Conservation (phyloP, 2,113 vertebrate genomes). For the Microtus pennsylvanicus region DNA sequence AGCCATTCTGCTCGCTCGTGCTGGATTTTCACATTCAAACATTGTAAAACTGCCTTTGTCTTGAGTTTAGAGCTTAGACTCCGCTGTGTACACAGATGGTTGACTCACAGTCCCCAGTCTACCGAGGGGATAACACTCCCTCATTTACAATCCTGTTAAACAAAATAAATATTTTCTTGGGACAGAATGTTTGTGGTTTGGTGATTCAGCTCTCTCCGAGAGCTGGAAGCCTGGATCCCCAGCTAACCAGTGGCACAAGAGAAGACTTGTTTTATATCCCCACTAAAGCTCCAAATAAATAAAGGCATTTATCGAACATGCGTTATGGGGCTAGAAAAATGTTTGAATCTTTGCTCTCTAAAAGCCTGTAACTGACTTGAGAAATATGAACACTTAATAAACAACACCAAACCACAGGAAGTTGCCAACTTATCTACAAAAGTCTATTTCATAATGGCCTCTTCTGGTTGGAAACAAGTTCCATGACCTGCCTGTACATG, state of each 20-base stretch:
- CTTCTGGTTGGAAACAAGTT: not conserved
- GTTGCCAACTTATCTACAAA: conserved; percentile 5
- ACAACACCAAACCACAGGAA: not conserved
- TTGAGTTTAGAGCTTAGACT: conserved; percentile 37
- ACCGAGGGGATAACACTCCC: conserved; percentile 45
- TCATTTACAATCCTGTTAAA: conserved; percentile 67
- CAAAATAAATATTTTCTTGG: conserved; percentile 78
- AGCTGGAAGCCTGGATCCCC: conserved; percentile 22
- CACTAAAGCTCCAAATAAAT: not conserved
- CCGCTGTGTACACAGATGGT: conserved; percentile 14
- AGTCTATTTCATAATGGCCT: not conserved
- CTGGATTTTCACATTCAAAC: conserved; percentile 41
- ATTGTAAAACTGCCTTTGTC: not conserved
- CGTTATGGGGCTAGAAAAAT: not conserved
- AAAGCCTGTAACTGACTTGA: conserved; percentile 36
- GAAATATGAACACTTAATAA: not conserved
- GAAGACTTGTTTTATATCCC: conserved; percentile 69
- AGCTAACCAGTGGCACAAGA: conserved; percentile 49
- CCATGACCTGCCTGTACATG: not conserved
- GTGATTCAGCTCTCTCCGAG: conserved; percentile 67
- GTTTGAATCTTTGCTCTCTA: not conserved
- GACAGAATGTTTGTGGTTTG: conserved; percentile 70
- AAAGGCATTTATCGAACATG: not conserved
- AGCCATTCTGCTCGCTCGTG: not conserved
- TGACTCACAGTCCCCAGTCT: conserved; percentile 63